Evolutionary conservation across 1,140 invertebrate genomes (phyloP).

Genomic region (Achatina immaculata): DNA sequence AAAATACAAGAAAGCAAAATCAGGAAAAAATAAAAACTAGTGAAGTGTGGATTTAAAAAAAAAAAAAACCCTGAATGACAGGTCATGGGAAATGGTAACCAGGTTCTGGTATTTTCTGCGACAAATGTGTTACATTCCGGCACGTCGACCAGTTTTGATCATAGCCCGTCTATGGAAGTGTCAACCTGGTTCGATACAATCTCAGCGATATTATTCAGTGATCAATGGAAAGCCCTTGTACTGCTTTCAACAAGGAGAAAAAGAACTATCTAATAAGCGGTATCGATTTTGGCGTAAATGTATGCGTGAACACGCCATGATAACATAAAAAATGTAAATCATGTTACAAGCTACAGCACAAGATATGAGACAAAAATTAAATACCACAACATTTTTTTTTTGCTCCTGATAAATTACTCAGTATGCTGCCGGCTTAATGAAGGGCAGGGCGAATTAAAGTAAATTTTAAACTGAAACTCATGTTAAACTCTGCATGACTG

Average conservation of each 20-base stretch:
- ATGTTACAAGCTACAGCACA: neutral
- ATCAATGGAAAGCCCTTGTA: conserved; percentile 1
- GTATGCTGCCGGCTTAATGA: neutral
- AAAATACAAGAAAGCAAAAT: too few species aligned
- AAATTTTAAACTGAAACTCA: too few species aligned
- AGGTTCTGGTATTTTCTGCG: too few species aligned
- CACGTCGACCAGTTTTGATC: neutral
- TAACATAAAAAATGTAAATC: neutral
- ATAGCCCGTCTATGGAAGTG: neutral
- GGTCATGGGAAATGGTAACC: too few species aligned
- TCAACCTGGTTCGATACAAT: neutral
- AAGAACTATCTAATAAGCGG: neutral
- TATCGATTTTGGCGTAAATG: neutral
- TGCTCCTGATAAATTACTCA: neutral
- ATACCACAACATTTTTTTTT: neutral
- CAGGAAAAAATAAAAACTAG: too few species aligned
- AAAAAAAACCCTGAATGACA: too few species aligned
- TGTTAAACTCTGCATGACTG: too few species aligned
- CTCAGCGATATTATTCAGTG: neutral
- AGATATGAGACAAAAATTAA: neutral
- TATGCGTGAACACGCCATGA: neutral
- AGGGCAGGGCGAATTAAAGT: neutral
- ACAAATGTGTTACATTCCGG: neutral
- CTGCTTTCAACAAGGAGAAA: neutral
- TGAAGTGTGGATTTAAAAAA: too few species aligned